These are phyloP conservation scores for Gymnodraco acuticeps DNA, from an alignment of 2,797 vertebrate genomes.

Conservation along the genomic window DNA sequence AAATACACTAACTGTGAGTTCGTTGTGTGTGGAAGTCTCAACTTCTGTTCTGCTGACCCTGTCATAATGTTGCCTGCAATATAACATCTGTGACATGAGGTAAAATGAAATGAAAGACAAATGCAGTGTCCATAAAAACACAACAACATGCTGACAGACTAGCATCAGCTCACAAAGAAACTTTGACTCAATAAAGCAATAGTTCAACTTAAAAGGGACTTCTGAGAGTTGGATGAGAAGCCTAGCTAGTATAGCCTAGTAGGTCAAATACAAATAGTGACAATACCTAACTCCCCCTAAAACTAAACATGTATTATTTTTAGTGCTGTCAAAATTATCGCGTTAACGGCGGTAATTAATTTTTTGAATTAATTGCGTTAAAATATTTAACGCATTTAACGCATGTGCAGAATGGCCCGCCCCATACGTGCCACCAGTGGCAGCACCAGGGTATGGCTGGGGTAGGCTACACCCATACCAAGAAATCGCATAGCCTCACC, in stretches of 20 bases:
- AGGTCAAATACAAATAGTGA: not conserved
- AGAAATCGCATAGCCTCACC: too few relatives aligned
- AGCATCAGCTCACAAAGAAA: not conserved
- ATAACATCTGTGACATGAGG: conserved; percentile 33
- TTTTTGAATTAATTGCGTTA: too few relatives aligned
- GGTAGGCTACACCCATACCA: too few relatives aligned
- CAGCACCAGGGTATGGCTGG: too few relatives aligned
- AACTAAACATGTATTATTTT: not conserved
- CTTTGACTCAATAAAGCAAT: not conserved
- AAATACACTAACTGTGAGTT: conserved; percentile 36
- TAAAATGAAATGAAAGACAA: conserved; percentile 12
- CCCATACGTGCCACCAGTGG: too few relatives aligned
- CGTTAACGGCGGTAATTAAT: too few relatives aligned
- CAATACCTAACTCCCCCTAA: not conserved
- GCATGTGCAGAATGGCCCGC: too few relatives aligned
- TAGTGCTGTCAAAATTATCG: too few relatives aligned
- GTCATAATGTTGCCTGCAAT: conserved; percentile 29
- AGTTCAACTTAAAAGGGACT: not conserved
- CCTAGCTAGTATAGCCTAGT: not conserved
- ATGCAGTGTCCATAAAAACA: not conserved
- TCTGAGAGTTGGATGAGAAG: not conserved
- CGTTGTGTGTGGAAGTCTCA: conserved; percentile 12
- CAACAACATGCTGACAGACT: not conserved
- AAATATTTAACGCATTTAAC: too few relatives aligned
- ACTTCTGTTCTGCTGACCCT: conserved; percentile 39